A percentile compares a stretch with the other conserved stretches of the same genome.
These are phyloP conservation scores for Ochropleura leucogaster DNA, from an alignment of 2,888 invertebrate genomes.

Conservation along the genomic window DNA sequence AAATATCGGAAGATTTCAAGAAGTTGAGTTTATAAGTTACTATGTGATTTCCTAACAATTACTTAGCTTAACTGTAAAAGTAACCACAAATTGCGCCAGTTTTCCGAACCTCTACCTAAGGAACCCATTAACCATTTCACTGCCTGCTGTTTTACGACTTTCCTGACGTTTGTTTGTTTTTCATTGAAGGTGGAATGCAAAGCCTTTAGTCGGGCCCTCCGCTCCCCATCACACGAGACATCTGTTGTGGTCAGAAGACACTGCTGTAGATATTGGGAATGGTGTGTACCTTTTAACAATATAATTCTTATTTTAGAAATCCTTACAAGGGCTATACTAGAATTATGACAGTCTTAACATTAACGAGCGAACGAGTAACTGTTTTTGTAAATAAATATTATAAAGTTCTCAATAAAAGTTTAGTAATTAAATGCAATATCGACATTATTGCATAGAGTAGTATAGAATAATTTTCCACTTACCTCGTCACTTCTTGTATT, in stretches of 20 bases:
- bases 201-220: slow-evolving; percentile 78
- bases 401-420: background rate
- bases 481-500: too few relatives aligned
- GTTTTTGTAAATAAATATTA: background rate
- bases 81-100: background rate
- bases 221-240: slow-evolving; percentile 81
- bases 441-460: slow-evolving; percentile 1
- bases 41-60: background rate
- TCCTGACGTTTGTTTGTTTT: slow-evolving; percentile 26
- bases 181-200: slow-evolving; percentile 82
- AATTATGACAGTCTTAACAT: background rate
- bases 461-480: too few relatives aligned
- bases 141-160: slow-evolving; percentile 5
- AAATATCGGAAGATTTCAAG: background rate
- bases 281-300: slow-evolving; percentile 66
- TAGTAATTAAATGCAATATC: background rate
- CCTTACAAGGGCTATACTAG: too few relatives aligned
- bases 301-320: background rate
- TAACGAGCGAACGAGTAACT: background rate
- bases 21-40: background rate
- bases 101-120: background rate
- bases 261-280: slow-evolving; percentile 69
- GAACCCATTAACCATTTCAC: background rate
- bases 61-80: too few relatives aligned
- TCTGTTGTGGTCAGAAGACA: slow-evolving; percentile 85